Percentiles rank a stretch among this genome's conserved stretches.
These are phyloP conservation scores for Peucedramus taeniatus DNA, from an alignment of 2,113 vertebrate species.

Conservation along the genomic window DNA sequence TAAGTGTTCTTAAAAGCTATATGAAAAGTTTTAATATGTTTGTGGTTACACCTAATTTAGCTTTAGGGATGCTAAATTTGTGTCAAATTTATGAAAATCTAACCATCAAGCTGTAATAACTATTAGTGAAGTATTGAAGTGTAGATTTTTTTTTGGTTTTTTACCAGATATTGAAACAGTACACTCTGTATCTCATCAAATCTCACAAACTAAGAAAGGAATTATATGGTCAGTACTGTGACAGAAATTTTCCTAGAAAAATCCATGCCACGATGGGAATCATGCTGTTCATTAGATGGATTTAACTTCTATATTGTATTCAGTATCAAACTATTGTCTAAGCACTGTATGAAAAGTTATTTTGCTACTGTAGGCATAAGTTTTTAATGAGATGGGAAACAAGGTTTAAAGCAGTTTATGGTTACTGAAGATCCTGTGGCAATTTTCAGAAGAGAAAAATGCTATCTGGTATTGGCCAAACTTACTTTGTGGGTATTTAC, in stretches of 20 bases:
- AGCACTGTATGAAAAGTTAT: neutral
- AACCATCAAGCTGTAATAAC: neutral
- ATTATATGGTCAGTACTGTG: neutral
- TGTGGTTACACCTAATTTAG: neutral
- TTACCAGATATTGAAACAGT: neutral
- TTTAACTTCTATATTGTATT: neutral
- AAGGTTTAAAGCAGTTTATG: neutral
- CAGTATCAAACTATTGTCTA: neutral
- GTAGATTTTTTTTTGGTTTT: neutral
- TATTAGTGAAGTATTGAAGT: neutral
- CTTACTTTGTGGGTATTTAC: neutral
- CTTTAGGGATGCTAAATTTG: neutral
- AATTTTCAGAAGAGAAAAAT: neutral
- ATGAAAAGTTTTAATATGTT: neutral
- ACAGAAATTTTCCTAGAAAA: neutral
- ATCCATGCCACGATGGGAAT: neutral
- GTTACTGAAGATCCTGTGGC: neutral
- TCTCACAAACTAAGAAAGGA: neutral
- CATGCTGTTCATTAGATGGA: neutral
- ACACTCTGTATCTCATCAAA: neutral
- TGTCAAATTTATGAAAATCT: neutral
- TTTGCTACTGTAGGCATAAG: neutral
- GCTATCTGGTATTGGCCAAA: neutral
- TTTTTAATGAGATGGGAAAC: neutral
- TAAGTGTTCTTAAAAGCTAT: neutral